Evolutionary conservation across 2,888 invertebrate genomes (phyloP), one percentile per base, ranked within the genome.

Genomic region (Phaedon cochleariae): DNA sequence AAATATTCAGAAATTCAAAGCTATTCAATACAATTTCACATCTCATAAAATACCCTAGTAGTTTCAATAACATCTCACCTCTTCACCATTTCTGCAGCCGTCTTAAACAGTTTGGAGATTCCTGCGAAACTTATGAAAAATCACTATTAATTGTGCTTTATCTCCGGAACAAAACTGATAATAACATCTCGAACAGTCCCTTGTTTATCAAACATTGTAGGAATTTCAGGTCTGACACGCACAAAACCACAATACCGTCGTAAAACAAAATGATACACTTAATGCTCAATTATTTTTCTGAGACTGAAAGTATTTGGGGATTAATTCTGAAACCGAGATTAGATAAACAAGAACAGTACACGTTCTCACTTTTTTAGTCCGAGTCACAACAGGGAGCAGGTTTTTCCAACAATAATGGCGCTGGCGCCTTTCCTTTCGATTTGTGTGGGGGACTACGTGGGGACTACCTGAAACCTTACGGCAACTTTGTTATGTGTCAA

Each of bases 51-150:
- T n/a, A n/a, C n/a, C n/a, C n/a, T n/a, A 26, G 7, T 26, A 26
- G 3, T 26, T 26, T 3, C 26, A 17, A 6, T 62, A 77, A n/a
- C n/a, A n/a, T n/a, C 80, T 71, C 71, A 83, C 83, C 83, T 82
- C 80, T 84, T 84, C 68, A 84, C 83, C 83, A 84, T 84, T 75
- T 82, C 82, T 80, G 82, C 76, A 78, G 82, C 82, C 81, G 81
- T 83, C 76, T 80, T 83, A 78, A 80, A 81, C 79, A 80, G 79
- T 76, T 79, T 80, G 79, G 72, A 71, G 22, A 64, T 37, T 62
- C 31, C 46, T 65, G 58, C 61, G 46, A 12, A 64, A 60, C 67
- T 54, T 62, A 58, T 15, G 2, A 67, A 66, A 67, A 62, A 61
- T 51, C 57, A 62, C 37, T 18, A 26, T 59, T 64, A 65, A 68